Percentiles rank a stretch among this genome's conserved stretches.
Evolutionary conservation across 2,113 vertebrate species (phyloP).

Genomic region (Alethe castanea): DNA sequence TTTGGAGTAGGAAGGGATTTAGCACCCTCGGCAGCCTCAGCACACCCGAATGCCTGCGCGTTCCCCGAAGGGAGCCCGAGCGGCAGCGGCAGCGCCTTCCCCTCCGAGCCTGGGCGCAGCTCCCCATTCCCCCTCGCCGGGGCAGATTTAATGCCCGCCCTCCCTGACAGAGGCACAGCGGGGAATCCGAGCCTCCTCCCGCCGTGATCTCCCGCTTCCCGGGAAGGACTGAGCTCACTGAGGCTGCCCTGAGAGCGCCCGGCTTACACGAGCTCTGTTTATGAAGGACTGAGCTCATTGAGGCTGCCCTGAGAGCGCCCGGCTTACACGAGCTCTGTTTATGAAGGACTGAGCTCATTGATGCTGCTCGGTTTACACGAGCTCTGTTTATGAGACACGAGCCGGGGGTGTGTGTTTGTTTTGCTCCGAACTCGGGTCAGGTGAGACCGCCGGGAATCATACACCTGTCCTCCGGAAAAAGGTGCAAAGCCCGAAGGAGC

Average conservation of each 20-base stretch:
- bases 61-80: accelerated
- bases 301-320: background rate
- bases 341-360: background rate
- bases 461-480: background rate
- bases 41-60: background rate
- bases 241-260: background rate
- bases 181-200: background rate
- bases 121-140: background rate
- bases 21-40: background rate
- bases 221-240: background rate
- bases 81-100: background rate
- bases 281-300: background rate
- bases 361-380: background rate
- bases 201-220: background rate
- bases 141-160: background rate
- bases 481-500: accelerated
- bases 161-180: background rate
- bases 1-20: background rate
- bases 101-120: accelerated
- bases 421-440: background rate
- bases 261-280: background rate
- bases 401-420: background rate
- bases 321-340: background rate
- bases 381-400: background rate
- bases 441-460: accelerated